Conservation (phyloP, 1,140 invertebrate species). For the Phymorhynchus buccinoides region DNA sequence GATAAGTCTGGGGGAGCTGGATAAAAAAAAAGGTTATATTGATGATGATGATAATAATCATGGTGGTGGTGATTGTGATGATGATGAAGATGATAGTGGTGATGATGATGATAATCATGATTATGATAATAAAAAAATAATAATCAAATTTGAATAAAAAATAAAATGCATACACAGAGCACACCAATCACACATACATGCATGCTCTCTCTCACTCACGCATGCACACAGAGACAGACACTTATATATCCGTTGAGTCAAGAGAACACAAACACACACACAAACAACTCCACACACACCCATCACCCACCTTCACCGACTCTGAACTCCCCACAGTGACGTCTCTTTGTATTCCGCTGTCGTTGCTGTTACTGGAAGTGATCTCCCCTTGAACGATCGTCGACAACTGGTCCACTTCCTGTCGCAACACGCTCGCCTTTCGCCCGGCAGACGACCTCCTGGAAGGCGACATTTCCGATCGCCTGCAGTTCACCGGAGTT, state of each 20-base stretch:
- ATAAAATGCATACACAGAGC: background rate
- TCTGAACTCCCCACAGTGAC: slow-evolving; percentile 61
- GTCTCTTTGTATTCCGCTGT: slow-evolving; percentile 68
- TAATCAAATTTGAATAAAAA: background rate
- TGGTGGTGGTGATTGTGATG: too few relatives aligned
- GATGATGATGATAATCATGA: too few relatives aligned
- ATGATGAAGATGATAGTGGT: too few relatives aligned
- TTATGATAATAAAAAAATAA: background rate
- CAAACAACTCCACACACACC: background rate
- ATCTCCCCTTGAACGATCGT: slow-evolving; percentile 54
- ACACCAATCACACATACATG: background rate
- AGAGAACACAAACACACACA: background rate
- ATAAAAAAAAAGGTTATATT: background rate
- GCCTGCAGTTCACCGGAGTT: background rate
- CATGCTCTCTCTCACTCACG: background rate
- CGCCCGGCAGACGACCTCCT: background rate
- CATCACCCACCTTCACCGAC: slow-evolving; percentile 61
- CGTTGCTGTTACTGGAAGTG: slow-evolving; percentile 67
- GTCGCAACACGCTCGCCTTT: background rate
- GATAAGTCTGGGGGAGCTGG: slow-evolving; percentile 35
- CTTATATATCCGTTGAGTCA: background rate
- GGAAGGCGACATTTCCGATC: background rate
- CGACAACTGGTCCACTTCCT: slow-evolving; percentile 38
- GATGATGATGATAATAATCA: background rate
- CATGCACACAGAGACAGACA: background rate